Conservation (phyloP, 2,888 invertebrate species). For the Bombyx huttoni region DNA sequence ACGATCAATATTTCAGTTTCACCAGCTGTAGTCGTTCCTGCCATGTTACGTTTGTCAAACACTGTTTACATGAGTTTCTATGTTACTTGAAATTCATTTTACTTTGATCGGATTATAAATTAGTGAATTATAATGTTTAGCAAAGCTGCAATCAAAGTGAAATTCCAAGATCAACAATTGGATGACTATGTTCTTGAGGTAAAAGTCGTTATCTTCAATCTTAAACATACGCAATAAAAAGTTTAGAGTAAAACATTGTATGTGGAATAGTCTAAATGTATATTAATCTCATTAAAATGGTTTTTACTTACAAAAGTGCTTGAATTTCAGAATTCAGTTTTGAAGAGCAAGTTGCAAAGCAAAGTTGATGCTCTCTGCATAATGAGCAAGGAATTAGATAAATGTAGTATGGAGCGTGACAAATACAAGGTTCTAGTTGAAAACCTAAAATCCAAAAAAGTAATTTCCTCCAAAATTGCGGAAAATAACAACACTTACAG, state of each 20-base stretch:
- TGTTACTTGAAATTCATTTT: not conserved
- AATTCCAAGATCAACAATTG: conserved; percentile 58
- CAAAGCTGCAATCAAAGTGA: conserved; percentile 40
- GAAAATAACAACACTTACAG: conserved; percentile 30
- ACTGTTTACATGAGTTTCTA: not conserved
- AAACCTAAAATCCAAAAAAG: conserved; percentile 74
- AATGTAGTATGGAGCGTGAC: conserved; percentile 84
- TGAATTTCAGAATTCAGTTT: conserved; percentile 69
- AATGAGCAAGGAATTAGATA: conserved; percentile 82
- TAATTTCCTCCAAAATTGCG: conserved; percentile 18
- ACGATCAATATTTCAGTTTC: conserved; percentile 2
- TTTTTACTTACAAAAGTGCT: too few relatives aligned
- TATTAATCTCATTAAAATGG: too few relatives aligned
- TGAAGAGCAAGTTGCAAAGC: conserved; percentile 82
- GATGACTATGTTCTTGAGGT: conserved; percentile 65
- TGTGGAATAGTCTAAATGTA: too few relatives aligned
- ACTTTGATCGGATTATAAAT: not conserved
- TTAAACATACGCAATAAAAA: not conserved
- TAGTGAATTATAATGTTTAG: conserved; percentile 27
- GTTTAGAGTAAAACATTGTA: not conserved
- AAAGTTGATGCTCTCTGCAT: conserved; percentile 88
- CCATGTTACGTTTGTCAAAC: not conserved
- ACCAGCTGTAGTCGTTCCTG: not conserved
- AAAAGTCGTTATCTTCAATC: conserved; percentile 4
- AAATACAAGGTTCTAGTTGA: conserved; percentile 86